Base-by-base conservation (phyloP, 2,888 invertebrate species). In the Lasiommata megera region DNA sequence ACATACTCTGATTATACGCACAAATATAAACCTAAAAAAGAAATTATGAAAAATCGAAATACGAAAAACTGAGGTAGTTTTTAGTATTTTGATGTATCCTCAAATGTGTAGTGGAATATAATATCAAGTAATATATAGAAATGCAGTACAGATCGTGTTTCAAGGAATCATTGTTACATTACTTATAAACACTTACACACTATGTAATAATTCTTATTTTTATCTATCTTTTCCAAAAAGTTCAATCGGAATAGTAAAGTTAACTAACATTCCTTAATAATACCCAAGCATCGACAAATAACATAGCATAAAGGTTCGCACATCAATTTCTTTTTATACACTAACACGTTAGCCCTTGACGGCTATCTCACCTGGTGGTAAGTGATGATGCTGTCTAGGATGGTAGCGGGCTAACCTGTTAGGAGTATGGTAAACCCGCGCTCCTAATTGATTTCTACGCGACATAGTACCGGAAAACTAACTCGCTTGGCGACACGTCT, bases 161-260 rank as follows among this genome's bases (percentile, higher is more conserved):
- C 54, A 54, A 69, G 69, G 67, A 67, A 71, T 69, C 60, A 64
- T 56, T 44, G 64, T 62, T 65, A 65, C 56, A 60, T 51, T 47
- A 63, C 48, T 62, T 28, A 64, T 53, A 63, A 60, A 61, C 60
- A 40, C 75, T 79, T 80, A 81, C 58, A 16, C 69, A 71, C 74
- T 79, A 82, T 14, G 61, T 67, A 75, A 79, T 74, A 74, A 51
- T 51, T 64, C 63, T 70, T 69, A 69, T 63, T 60, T 64, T 62
- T 69, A 73, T 67, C 37, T 54, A 60, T 63, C 58, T 60, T 69
- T 67, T 60, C 60, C 66, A 64, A 69, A 68, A 72, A 65, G 64
- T 70, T 71, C 71, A 73, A 78, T 58, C 40, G 38, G 47, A 58
- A 53, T 54, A 60, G 41, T 57, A 53, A 52, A 52, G 44, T 60